phyloP scores from a whole-genome alignment of 2,888 invertebrate species.

The Orthosia incerta region DNA sequence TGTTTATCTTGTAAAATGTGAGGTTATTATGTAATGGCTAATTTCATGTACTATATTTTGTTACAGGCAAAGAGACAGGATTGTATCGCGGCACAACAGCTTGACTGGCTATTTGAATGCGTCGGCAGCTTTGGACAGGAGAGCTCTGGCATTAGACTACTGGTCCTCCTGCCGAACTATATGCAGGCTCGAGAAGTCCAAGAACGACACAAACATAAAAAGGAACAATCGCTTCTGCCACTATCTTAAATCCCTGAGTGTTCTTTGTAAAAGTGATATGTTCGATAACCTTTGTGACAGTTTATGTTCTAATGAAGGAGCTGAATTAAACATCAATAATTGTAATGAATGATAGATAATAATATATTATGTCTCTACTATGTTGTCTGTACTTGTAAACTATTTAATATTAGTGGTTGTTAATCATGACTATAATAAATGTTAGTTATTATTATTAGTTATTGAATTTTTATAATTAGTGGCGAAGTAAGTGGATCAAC shows the following conservation, averaged over 20 bases:
- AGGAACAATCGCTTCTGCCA: conserved; percentile 95
- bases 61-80: conserved; percentile 88
- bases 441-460: conserved; percentile 30
- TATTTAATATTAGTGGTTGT: conserved; percentile 45
- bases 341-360: conserved; percentile 57
- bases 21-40: conserved; percentile 3
- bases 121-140: conserved; percentile 88
- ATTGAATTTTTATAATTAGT: conserved; percentile 22
- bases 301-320: conserved; percentile 71
- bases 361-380: conserved; percentile 46
- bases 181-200: conserved; percentile 92
- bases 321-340: conserved; percentile 55
- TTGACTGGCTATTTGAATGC: conserved; percentile 89
- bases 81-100: conserved; percentile 78
- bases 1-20: conserved; percentile 1
- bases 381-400: conserved; percentile 41
- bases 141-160: conserved; percentile 92
- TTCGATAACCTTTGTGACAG: conserved; percentile 88
- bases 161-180: conserved; percentile 93
- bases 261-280: conserved; percentile 87
- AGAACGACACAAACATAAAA: conserved; percentile 91
- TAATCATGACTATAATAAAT: conserved; percentile 36
- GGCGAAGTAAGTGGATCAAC: conserved; percentile 4
- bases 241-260: conserved; percentile 92
- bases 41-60: conserved; percentile 61